Conservation (phyloP, 2,797 vertebrate species). For the Cuniculus paca region DNA sequence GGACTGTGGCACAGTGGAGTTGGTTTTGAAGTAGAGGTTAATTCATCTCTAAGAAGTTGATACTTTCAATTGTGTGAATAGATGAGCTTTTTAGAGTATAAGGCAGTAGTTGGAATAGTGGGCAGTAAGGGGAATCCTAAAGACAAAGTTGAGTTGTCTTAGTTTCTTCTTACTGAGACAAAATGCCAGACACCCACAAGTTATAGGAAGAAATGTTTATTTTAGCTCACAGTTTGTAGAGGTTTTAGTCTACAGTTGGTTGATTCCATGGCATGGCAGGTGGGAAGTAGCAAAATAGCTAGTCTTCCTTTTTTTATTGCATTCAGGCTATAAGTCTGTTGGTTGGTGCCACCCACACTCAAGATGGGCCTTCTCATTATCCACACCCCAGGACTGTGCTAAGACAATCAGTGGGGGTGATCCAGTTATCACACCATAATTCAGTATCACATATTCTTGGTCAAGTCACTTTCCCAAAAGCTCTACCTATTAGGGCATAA, state of each 20-base stretch:
- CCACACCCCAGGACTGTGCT: not conserved
- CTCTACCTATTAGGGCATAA: not conserved
- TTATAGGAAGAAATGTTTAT: not conserved
- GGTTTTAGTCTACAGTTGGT: not conserved
- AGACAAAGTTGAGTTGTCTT: too few relatives aligned
- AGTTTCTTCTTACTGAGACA: too few relatives aligned
- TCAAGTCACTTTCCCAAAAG: not conserved
- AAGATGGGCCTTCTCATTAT: not conserved
- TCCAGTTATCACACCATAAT: not conserved
- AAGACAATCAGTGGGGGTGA: not conserved
- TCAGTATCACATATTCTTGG: not conserved
- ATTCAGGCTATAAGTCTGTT: not conserved
- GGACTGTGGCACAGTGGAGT: too few relatives aligned
- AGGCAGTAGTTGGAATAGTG: not conserved
- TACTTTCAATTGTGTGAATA: not conserved
- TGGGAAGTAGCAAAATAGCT: not conserved
- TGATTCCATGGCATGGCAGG: not conserved
- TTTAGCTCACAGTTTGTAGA: not conserved
- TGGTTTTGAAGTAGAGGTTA: too few relatives aligned
- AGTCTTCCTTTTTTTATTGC: not conserved
- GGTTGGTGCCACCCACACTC: not conserved
- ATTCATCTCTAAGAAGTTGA: not conserved
- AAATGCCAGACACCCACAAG: too few relatives aligned
- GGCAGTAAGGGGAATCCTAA: not conserved
- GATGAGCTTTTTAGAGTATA: not conserved